These are phyloP conservation scores for Podarcis cretensis DNA, from an alignment of 2,113 vertebrate species.

Conservation along the genomic window DNA sequence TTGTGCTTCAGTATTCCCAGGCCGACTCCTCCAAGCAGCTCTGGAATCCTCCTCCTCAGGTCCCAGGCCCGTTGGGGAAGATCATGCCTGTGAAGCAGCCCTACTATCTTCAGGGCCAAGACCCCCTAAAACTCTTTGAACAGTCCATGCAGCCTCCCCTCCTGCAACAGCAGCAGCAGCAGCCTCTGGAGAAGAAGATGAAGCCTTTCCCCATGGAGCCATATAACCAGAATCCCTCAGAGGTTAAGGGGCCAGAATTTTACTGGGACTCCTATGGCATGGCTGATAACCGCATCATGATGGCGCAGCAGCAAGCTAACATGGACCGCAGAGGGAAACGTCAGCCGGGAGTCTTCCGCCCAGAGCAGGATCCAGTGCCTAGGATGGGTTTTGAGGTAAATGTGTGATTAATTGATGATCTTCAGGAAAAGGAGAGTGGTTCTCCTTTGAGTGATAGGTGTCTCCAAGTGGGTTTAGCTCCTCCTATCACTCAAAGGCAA, in stretches of 20 bases:
- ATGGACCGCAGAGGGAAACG: conserved; percentile 86
- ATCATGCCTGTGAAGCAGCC: conserved; percentile 89
- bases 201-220: conserved; percentile 90
- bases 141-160: conserved; percentile 81
- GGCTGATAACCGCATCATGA: conserved; percentile 79
- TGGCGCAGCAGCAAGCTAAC: conserved; percentile 79
- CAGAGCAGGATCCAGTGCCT: conserved; percentile 86
- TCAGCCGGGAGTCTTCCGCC: conserved; percentile 82
- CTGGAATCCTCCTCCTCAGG: conserved; percentile 93
- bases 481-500: too few relatives aligned
- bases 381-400: conserved; percentile 91
- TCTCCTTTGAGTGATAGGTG: not conserved
- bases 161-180: conserved; percentile 84
- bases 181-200: conserved; percentile 93
- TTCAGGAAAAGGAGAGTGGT: not conserved
- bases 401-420: not conserved
- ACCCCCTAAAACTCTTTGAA: conserved; percentile 92
- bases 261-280: conserved; percentile 93
- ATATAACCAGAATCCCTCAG: conserved; percentile 85
- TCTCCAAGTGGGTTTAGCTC: not conserved
- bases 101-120: conserved; percentile 88
- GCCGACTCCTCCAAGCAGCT: conserved; percentile 90
- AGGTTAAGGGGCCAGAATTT: conserved; percentile 91
- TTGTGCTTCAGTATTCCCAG: conserved; percentile 84
- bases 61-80: conserved; percentile 88